A percentile compares a stretch with the other conserved stretches of the same genome.
phyloP scores from a whole-genome alignment of 2,888 invertebrate species.

The Morinoia aosen region DNA sequence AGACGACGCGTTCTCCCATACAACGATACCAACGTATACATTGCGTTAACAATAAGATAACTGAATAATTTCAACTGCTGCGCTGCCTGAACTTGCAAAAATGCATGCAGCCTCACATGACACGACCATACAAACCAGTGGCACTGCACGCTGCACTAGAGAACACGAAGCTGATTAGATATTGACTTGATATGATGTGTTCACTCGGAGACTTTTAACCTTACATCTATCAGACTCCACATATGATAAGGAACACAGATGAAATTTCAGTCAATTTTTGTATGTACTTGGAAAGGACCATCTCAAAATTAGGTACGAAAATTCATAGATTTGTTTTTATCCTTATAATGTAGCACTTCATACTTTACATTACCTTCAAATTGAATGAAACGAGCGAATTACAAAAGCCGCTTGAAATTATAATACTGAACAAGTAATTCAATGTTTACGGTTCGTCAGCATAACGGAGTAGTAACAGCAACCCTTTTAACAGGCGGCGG shows the following conservation, averaged over 20 bases:
- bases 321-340: not conserved
- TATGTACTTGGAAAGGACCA: not conserved
- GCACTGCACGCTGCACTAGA: not conserved
- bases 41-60: not conserved
- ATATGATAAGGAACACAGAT: not conserved
- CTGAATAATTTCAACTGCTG: not conserved
- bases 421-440: not conserved
- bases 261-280: not conserved
- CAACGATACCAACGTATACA: not conserved
- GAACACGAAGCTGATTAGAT: not conserved
- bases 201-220: not conserved
- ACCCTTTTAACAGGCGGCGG: too few relatives aligned
- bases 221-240: not conserved
- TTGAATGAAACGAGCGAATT: too few relatives aligned
- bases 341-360: not conserved
- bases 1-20: not conserved
- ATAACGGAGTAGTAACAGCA: too few relatives aligned
- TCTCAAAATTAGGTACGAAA: not conserved
- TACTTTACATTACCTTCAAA: not conserved
- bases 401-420: too few relatives aligned
- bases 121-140: not conserved
- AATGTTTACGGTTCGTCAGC: too few relatives aligned
- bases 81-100: not conserved
- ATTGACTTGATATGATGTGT: not conserved
- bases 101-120: not conserved